These are phyloP conservation scores for Holothuria leucospilota DNA, from an alignment of 53 echinoderm and acorn worm species.

Conservation along the genomic window DNA sequence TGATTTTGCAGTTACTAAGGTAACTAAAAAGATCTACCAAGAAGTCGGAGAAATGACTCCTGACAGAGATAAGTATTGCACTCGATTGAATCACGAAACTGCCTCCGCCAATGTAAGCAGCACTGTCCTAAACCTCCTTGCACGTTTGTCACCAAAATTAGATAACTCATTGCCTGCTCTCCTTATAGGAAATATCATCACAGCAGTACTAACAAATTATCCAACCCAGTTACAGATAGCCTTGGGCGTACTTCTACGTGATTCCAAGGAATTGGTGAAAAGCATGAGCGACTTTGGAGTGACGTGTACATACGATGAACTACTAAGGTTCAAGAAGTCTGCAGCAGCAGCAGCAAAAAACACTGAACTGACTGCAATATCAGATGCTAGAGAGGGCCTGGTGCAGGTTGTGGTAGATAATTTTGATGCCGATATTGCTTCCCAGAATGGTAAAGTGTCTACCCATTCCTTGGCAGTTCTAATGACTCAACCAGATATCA, in stretches of 20 bases:
- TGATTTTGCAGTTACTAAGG: constrained; percentile 44
- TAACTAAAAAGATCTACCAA: constrained; percentile 34
- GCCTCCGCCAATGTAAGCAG: constrained; percentile 2
- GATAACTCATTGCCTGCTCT: constrained; percentile 64
- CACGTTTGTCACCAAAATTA: constrained; percentile 49
- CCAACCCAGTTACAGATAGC: constrained; percentile 59
- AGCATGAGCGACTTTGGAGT: constrained; percentile 58
- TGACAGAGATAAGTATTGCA: constrained; percentile 31
- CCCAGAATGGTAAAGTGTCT: constrained; percentile 57
- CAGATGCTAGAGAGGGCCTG: constrained; percentile 50
- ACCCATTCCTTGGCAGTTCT: constrained; percentile 53
- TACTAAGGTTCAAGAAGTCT: constrained; percentile 65
- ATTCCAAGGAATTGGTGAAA: constrained; percentile 58
- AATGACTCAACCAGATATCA: constrained; percentile 29
- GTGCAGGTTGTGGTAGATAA: constrained; percentile 70
- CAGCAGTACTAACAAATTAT: constrained; percentile 45
- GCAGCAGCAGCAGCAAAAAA: constrained; percentile 51
- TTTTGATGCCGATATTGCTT: constrained; percentile 75
- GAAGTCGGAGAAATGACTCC: constrained; percentile 34
- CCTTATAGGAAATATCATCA: constrained; percentile 67
- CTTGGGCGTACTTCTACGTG: constrained; percentile 45
- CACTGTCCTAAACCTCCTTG: constrained; percentile 48
- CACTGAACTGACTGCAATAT: constrained; percentile 43
- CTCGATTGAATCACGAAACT: constrained; percentile 31
- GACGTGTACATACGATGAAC: constrained; percentile 69